These are phyloP conservation scores for Crossaster papposus DNA, from an alignment of 53 echinoderm and acorn worm genomes.

Conservation along the genomic window DNA sequence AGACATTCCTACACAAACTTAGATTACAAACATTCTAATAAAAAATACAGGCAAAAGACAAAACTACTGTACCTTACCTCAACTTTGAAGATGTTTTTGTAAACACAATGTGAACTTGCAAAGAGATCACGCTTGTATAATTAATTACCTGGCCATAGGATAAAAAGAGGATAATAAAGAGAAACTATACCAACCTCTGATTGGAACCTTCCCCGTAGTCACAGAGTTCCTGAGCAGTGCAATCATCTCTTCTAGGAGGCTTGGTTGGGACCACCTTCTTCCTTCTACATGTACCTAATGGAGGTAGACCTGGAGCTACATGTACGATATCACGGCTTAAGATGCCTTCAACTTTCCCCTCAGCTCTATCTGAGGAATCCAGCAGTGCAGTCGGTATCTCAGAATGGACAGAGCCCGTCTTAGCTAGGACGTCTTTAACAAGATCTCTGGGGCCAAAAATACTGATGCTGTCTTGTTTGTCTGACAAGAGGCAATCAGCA, in stretches of 20 bases:
- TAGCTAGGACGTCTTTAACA: constrained; percentile 46
- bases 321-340: neutral
- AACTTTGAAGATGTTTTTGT: too few species aligned
- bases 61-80: too few species aligned
- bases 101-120: too few species aligned
- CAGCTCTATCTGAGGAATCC: neutral
- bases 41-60: too few species aligned
- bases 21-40: too few species aligned
- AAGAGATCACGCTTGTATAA: too few species aligned
- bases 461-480: constrained; percentile 24
- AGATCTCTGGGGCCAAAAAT: constrained; percentile 52
- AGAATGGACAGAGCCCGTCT: constrained; percentile 22
- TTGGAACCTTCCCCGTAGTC: constrained; percentile 20
- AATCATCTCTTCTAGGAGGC: neutral
- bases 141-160: neutral
- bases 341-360: constrained; percentile 9
- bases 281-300: constrained; percentile 20
- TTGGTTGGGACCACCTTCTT: neutral
- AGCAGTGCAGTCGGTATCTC: constrained; percentile 29
- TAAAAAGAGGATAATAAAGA: neutral
- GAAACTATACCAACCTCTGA: constrained; percentile 19
- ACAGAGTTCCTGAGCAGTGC: constrained; percentile 24
- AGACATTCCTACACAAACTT: too few species aligned
- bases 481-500: constrained; percentile 9
- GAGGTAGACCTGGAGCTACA: constrained; percentile 39